A percentile compares a stretch with the other conserved stretches of the same genome.
Evolutionary conservation across 2,888 invertebrate species (phyloP).

Genomic region (Ceriagrion tenellum): DNA sequence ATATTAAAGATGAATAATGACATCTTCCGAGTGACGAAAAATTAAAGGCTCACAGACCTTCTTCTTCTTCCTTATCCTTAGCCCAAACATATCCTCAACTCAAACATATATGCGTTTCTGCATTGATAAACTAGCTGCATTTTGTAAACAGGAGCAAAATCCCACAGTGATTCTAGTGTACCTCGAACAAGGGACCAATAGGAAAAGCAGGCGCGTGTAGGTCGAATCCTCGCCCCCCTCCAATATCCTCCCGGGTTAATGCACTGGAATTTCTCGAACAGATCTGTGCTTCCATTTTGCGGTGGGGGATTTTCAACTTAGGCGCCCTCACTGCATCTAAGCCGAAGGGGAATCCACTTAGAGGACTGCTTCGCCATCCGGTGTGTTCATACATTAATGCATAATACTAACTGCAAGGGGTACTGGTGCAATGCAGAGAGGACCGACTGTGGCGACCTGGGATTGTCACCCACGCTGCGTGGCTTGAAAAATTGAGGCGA

Average conservation of each 20-base stretch:
- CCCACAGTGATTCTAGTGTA: no score
- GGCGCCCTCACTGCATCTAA: not conserved
- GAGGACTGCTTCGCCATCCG: not conserved
- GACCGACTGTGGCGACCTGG: not conserved
- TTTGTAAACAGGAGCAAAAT: no score
- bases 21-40: no score
- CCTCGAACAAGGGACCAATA: no score
- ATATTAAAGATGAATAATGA: no score
- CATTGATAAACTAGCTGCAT: no score
- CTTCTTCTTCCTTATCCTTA: no score
- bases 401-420: not conserved
- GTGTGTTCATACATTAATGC: not conserved
- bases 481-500: not conserved
- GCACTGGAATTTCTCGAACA: not conserved
- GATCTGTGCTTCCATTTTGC: constrained; percentile 6
- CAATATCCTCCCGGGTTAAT: not conserved
- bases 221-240: no score
- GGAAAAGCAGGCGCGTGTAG: no score
- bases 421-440: not conserved
- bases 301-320: constrained; percentile 16
- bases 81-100: no score
- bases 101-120: no score
- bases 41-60: no score
- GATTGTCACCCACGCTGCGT: not conserved
- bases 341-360: constrained; percentile 14